phyloP scores from a whole-genome alignment of 92 coral and sea anemone genomes.

The Epizoanthus illoricatus region DNA sequence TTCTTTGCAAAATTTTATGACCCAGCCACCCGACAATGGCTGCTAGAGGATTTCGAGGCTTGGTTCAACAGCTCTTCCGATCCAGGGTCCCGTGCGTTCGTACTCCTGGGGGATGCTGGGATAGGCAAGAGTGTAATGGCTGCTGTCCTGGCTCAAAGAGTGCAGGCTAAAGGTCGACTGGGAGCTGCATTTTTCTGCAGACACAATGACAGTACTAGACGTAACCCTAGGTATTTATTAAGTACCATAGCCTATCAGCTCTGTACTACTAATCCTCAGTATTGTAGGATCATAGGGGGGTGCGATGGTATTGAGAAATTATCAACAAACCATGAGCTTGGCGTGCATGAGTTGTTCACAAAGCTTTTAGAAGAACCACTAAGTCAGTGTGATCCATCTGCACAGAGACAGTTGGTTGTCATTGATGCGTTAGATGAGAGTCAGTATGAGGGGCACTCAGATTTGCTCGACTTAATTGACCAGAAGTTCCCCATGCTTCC shows the following conservation, averaged over 20 bases:
- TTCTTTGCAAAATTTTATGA: constrained; percentile 33
- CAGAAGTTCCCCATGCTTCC: constrained; percentile 47
- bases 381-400: not conserved
- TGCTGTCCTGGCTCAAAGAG: constrained; percentile 46
- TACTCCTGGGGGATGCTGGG: constrained; percentile 63
- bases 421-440: constrained; percentile 32
- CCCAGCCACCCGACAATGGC: constrained; percentile 53
- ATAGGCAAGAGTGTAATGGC: constrained; percentile 65
- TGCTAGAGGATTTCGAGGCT: constrained; percentile 32
- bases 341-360: constrained; percentile 47
- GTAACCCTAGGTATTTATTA: constrained; percentile 54
- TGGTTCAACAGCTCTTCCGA: constrained; percentile 47
- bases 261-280: constrained; percentile 27
- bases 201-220: constrained; percentile 47
- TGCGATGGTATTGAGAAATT: constrained; percentile 27
- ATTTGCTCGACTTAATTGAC: constrained; percentile 46
- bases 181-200: constrained; percentile 62
- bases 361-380: constrained; percentile 35
- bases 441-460: constrained; percentile 46
- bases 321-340: constrained; percentile 35
- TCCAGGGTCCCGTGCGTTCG: constrained; percentile 50
- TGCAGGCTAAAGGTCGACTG: constrained; percentile 9
- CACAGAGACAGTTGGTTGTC: constrained; percentile 5
- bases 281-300: constrained; percentile 41
- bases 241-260: constrained; percentile 47